These are phyloP conservation scores for Phrynocephalus vlangalii DNA, from an alignment of 2,797 vertebrate species.

Conservation along the genomic window DNA sequence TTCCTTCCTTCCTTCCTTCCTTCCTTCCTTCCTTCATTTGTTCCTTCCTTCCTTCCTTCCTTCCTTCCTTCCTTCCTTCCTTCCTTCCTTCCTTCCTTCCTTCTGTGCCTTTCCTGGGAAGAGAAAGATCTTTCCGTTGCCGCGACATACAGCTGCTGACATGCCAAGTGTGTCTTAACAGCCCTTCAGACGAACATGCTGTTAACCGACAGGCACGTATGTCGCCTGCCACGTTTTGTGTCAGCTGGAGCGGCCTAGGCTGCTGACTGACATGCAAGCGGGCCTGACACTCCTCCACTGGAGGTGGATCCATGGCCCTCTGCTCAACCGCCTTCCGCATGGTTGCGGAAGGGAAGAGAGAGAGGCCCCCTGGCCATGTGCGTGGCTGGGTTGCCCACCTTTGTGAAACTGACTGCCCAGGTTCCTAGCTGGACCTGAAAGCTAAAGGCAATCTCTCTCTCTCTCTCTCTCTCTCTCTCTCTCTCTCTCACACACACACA, in stretches of 20 bases:
- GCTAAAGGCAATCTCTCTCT: background rate
- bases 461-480: too few species aligned
- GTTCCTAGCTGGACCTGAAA: background rate
- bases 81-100: too few species aligned
- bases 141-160: background rate
- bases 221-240: background rate
- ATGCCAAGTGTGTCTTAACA: background rate
- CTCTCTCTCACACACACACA: too few species aligned
- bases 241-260: background rate
- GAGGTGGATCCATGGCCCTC: background rate
- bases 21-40: too few species aligned
- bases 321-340: background rate
- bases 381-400: too few species aligned
- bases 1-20: too few species aligned
- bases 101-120: too few species aligned
- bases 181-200: background rate
- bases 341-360: too few species aligned
- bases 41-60: too few species aligned
- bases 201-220: background rate
- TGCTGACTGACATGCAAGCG: background rate
- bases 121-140: background rate
- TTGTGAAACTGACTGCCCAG: background rate
- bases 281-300: too few species aligned
- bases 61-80: too few species aligned
- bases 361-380: background rate